phyloP scores from a whole-genome alignment of 2,888 invertebrate species.

The Ormyrus pomaceus region DNA sequence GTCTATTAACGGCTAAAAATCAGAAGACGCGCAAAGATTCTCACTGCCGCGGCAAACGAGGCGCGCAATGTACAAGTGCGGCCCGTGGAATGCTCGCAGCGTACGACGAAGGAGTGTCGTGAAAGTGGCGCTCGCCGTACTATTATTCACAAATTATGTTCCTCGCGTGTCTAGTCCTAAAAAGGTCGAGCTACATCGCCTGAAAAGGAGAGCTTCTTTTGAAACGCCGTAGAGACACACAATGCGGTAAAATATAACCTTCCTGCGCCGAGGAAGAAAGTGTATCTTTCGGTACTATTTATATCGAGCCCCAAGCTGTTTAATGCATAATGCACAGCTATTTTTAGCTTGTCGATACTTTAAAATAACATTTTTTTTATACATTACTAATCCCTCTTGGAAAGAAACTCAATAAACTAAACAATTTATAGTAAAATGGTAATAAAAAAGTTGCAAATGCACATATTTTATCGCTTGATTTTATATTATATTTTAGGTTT shows the following conservation, averaged over 20 bases:
- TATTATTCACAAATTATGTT: conserved; percentile 52
- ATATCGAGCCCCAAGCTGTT: not conserved
- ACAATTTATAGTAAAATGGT: too few relatives aligned
- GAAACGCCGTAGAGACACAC: conserved; percentile 1
- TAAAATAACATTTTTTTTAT: too few relatives aligned
- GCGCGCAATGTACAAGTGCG: not conserved
- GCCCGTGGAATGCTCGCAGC: conserved; percentile 10
- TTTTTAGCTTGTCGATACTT: too few relatives aligned
- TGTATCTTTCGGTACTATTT: conserved; percentile 14
- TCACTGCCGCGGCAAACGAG: too few relatives aligned
- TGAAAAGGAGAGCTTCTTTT: conserved; percentile 21
- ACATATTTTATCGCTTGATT: too few relatives aligned
- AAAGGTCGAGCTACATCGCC: conserved; percentile 31
- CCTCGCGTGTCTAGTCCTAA: conserved; percentile 26
- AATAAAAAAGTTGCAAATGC: too few relatives aligned
- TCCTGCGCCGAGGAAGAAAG: conserved; percentile 18
- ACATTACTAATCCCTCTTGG: too few relatives aligned
- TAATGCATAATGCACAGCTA: too few relatives aligned
- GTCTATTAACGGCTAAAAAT: too few relatives aligned
- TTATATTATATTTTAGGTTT: too few relatives aligned
- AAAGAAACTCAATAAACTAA: too few relatives aligned
- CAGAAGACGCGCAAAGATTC: too few relatives aligned
- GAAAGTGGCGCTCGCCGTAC: conserved; percentile 50
- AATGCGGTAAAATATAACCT: not conserved
- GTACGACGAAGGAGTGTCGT: conserved; percentile 49